These are phyloP conservation scores for Zophobas morio DNA, from an alignment of 1,140 invertebrate genomes.

Conservation along the genomic window DNA sequence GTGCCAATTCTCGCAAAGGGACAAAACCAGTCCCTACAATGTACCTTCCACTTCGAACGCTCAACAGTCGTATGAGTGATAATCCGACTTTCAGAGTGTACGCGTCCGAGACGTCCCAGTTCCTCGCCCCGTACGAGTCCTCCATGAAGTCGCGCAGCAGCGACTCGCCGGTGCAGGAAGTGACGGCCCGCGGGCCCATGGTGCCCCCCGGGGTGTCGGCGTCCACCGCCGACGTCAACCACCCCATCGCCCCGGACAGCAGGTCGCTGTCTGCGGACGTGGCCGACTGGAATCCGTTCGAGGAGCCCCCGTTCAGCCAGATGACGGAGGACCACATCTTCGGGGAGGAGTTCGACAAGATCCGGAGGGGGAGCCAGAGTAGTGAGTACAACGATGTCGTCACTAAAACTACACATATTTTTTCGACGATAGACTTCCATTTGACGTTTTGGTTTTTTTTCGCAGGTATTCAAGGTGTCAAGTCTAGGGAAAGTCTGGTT, in stretches of 20 bases:
- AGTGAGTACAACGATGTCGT: slow-evolving; percentile 72
- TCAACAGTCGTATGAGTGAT: too few relatives aligned
- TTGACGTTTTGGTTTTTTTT: slow-evolving; percentile 78
- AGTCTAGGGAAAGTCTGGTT: slow-evolving; percentile 82
- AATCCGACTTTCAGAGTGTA: slow-evolving; percentile 74
- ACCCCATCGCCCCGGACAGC: slow-evolving; percentile 68
- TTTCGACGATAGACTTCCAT: too few relatives aligned
- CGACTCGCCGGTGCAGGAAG: slow-evolving; percentile 62
- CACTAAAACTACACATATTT: too few relatives aligned
- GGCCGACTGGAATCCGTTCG: slow-evolving; percentile 88
- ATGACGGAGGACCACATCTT: slow-evolving; percentile 89
- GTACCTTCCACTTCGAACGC: too few relatives aligned
- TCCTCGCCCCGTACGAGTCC: slow-evolving; percentile 81
- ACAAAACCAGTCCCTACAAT: too few relatives aligned
- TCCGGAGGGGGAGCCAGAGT: slow-evolving; percentile 83
- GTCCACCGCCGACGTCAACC: slow-evolving; percentile 64
- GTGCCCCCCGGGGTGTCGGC: slow-evolving; percentile 62
- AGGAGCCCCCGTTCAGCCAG: slow-evolving; percentile 79
- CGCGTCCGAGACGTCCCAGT: slow-evolving; percentile 82
- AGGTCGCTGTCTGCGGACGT: slow-evolving; percentile 76
- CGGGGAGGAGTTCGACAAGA: slow-evolving; percentile 90
- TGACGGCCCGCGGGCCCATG: slow-evolving; percentile 56
- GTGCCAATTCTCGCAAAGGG: too few relatives aligned
- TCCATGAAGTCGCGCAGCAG: slow-evolving; percentile 73
- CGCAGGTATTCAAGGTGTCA: slow-evolving; percentile 81